These are phyloP conservation scores for Psettodes erumei DNA, from an alignment of 2,113 vertebrate genomes.

Conservation along the genomic window DNA sequence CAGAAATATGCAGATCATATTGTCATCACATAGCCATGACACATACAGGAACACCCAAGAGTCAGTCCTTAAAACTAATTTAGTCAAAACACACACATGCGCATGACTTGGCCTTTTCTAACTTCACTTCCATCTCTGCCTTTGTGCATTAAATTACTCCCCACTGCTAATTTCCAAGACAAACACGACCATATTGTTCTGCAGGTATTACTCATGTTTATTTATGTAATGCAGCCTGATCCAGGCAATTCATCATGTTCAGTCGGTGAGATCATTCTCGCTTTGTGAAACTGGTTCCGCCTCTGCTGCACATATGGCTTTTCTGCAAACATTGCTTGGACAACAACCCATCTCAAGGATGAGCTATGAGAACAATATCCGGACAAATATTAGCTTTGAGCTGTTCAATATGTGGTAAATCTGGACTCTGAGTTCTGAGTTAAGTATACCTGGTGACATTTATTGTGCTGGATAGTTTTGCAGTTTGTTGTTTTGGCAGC, in stretches of 20 bases:
- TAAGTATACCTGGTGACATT: conserved; percentile 36
- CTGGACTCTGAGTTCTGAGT: conserved; percentile 2
- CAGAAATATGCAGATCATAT: conserved; percentile 32
- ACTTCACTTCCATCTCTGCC: background rate
- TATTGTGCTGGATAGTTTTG: conserved; percentile 42
- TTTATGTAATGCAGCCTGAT: conserved; percentile 9
- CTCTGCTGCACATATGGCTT: conserved; percentile 16
- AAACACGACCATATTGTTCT: conserved; percentile 51
- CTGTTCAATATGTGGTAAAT: background rate
- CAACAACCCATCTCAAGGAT: conserved; percentile 45
- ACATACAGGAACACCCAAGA: background rate
- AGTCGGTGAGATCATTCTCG: conserved; percentile 13
- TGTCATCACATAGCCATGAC: conserved; percentile 10
- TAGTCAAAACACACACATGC: conserved; percentile 17
- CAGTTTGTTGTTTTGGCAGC: conserved; percentile 7
- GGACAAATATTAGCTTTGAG: conserved; percentile 73
- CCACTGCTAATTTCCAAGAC: conserved; percentile 29
- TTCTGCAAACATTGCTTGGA: conserved; percentile 25
- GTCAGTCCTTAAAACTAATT: conserved; percentile 24
- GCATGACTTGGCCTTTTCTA: background rate
- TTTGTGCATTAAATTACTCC: background rate
- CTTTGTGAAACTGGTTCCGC: conserved; percentile 24
- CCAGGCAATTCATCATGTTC: conserved; percentile 34
- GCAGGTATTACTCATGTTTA: conserved; percentile 24
- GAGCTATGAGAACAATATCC: conserved; percentile 63